phyloP scores from a whole-genome alignment of 2,113 vertebrate genomes.

The Stomatorhinus ivindoensis region DNA sequence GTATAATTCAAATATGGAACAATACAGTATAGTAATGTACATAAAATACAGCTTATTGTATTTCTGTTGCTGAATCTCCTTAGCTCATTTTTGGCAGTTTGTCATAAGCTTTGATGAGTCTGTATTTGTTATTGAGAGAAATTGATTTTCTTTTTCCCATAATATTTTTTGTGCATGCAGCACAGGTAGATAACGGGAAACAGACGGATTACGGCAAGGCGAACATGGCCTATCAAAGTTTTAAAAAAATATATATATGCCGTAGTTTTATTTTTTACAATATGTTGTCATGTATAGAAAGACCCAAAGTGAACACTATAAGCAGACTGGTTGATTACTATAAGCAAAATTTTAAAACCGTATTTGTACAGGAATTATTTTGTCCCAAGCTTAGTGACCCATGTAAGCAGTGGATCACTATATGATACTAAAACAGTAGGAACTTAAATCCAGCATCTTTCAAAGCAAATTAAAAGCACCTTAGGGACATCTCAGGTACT shows the following conservation, averaged over 20 bases:
- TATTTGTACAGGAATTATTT: neutral
- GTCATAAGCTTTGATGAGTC: neutral
- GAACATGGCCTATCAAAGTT: neutral
- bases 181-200: neutral
- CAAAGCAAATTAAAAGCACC: neutral
- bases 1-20: neutral
- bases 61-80: neutral
- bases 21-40: neutral
- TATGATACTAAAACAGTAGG: neutral
- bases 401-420: neutral
- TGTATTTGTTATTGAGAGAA: neutral
- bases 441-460: neutral
- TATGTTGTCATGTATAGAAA: neutral
- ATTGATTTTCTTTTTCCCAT: neutral
- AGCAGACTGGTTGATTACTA: neutral
- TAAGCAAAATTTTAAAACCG: neutral
- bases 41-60: neutral
- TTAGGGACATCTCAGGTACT: neutral
- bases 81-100: neutral
- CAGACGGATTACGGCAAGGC: neutral
- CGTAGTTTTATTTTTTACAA: neutral
- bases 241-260: neutral
- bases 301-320: neutral
- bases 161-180: neutral
- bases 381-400: neutral